Evolutionary conservation across 92 coral and sea anemone genomes (phyloP).

Genomic region (Siderastrea siderea): DNA sequence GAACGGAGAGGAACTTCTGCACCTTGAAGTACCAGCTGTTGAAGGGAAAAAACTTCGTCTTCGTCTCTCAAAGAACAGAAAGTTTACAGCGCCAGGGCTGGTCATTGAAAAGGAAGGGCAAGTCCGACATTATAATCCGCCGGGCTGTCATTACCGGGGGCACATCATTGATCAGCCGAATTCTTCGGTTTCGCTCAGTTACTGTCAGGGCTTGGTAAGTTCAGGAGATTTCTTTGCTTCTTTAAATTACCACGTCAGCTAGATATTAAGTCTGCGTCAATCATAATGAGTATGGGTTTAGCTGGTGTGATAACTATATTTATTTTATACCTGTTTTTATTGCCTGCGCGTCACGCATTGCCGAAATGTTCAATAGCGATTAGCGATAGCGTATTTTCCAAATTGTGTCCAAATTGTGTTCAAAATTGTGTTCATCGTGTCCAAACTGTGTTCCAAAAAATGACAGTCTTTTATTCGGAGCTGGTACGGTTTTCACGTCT

Average conservation of each 20-base stretch:
- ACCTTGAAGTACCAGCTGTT: conserved; percentile 69
- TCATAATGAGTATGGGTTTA: conserved; percentile 4
- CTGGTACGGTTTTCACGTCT: too few relatives aligned
- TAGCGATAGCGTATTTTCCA: too few relatives aligned
- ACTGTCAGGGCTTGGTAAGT: conserved; percentile 96
- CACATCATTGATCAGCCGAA: conserved; percentile 81
- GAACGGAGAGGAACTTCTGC: conserved; percentile 45
- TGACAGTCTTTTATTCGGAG: too few relatives aligned
- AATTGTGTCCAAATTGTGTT: too few relatives aligned
- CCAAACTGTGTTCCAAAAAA: too few relatives aligned
- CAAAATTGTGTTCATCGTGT: too few relatives aligned
- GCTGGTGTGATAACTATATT: background rate
- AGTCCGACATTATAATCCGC: conserved; percentile 54
- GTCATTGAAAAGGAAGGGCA: conserved; percentile 72
- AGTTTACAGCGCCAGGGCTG: conserved; percentile 79
- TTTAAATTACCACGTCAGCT: background rate
- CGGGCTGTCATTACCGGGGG: conserved; percentile 89
- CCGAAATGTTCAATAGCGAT: background rate
- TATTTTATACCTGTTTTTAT: background rate
- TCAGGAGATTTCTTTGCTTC: conserved; percentile 1
- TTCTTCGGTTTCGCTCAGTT: conserved; percentile 85
- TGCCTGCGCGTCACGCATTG: background rate
- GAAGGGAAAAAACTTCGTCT: conserved; percentile 77
- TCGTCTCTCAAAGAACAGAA: conserved; percentile 61
- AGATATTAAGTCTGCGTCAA: background rate